These are phyloP conservation scores for Gerris lacustris DNA, from an alignment of 2,888 invertebrate species.

Conservation along the genomic window DNA sequence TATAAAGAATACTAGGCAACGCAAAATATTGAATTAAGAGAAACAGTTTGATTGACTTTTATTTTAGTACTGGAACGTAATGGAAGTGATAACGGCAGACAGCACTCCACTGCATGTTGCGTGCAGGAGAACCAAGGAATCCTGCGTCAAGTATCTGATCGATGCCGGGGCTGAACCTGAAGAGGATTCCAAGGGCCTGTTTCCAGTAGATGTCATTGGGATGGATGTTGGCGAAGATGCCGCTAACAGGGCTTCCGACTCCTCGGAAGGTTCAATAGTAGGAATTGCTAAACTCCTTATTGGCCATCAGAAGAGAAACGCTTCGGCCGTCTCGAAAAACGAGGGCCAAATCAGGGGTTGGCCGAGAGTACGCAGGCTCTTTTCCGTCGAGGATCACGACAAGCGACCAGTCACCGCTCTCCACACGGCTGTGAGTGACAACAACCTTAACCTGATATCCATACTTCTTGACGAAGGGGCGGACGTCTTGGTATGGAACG, in stretches of 20 bases:
- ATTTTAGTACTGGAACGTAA: slow-evolving; percentile 33
- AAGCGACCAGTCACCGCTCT: slow-evolving; percentile 38
- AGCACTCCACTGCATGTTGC: slow-evolving; percentile 52
- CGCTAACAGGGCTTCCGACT: background rate
- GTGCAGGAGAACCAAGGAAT: slow-evolving; percentile 41
- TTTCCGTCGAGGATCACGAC: slow-evolving; percentile 17
- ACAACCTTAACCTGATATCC: slow-evolving; percentile 39
- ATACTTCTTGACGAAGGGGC: slow-evolving; percentile 40
- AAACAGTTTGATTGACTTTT: background rate
- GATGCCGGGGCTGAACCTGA: slow-evolving; percentile 42
- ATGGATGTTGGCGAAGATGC: slow-evolving; percentile 24
- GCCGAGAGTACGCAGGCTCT: background rate
- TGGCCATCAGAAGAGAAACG: background rate
- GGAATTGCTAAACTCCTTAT: slow-evolving; percentile 5
- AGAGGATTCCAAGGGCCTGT: slow-evolving; percentile 39
- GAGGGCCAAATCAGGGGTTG: background rate
- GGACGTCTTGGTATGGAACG: slow-evolving; percentile 38
- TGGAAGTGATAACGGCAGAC: slow-evolving; percentile 40
- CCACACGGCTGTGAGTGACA: slow-evolving; percentile 43
- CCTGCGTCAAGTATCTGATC: slow-evolving; percentile 43
- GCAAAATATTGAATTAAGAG: too few species aligned
- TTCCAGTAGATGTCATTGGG: slow-evolving; percentile 43
- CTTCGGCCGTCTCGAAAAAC: background rate
- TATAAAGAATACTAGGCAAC: too few species aligned
- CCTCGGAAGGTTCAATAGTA: slow-evolving; percentile 2